phyloP scores from a whole-genome alignment of 2,113 vertebrate genomes.

The Leucopsar rothschildi region DNA sequence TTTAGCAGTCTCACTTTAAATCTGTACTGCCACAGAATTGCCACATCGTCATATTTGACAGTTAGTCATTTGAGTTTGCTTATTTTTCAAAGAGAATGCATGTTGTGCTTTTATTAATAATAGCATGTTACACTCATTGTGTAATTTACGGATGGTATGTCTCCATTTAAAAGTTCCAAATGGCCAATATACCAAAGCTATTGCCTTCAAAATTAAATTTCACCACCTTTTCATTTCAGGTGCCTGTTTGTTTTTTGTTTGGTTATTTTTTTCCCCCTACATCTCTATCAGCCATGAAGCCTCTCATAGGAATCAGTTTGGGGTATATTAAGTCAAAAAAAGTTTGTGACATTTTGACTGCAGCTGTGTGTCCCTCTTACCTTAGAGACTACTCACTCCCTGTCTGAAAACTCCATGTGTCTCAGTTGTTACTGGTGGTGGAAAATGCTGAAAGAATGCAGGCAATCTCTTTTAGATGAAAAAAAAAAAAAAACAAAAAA shows the following conservation, averaged over 20 bases:
- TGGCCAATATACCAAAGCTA: background rate
- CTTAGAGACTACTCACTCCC: background rate
- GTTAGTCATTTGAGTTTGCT: background rate
- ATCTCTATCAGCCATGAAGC: background rate
- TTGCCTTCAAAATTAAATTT: background rate
- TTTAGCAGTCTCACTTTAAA: background rate
- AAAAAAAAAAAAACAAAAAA: background rate
- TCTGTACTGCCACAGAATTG: background rate
- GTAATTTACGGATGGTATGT: background rate
- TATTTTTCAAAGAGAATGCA: background rate
- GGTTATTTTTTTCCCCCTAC: background rate
- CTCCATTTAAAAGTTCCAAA: background rate
- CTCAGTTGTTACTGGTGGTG: background rate
- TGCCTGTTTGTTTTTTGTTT: background rate
- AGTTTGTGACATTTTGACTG: background rate
- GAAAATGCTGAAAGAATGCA: background rate
- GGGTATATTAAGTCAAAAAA: background rate
- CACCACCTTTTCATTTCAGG: background rate
- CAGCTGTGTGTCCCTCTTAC: background rate
- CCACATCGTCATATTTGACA: rapidly evolving
- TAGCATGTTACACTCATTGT: background rate
- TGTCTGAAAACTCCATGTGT: background rate
- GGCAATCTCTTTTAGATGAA: background rate
- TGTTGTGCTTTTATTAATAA: background rate
- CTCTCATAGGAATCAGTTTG: background rate